These are phyloP conservation scores for Stegophylla sp. DNA, from an alignment of 2,888 invertebrate genomes.

Conservation along the genomic window DNA sequence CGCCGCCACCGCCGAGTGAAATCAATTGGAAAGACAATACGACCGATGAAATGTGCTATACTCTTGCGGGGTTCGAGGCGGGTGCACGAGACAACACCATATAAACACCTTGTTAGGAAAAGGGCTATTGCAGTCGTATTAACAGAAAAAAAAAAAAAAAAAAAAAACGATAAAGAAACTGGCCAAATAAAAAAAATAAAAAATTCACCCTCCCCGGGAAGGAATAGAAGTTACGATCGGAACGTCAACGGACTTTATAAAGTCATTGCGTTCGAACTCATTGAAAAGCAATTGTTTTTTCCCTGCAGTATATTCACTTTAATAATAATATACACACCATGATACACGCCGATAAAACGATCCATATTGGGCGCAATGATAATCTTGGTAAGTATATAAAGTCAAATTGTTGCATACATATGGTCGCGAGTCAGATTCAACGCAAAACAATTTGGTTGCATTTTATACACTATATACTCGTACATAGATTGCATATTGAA, in stretches of 20 bases:
- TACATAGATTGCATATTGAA: no score
- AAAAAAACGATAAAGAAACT: background rate
- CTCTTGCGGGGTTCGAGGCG: background rate
- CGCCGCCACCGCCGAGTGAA: background rate
- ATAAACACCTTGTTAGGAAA: slow-evolving; percentile 25
- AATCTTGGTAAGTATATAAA: no score
- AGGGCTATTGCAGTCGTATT: background rate
- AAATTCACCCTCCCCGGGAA: background rate
- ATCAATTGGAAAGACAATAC: slow-evolving; percentile 34
- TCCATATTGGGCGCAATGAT: no score
- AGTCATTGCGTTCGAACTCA: slow-evolving; percentile 15
- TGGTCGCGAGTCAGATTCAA: no score
- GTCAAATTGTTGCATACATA: no score
- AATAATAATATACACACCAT: no score
- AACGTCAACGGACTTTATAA: slow-evolving; percentile 8
- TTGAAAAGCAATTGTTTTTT: slow-evolving; percentile 30
- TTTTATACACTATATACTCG: no score
- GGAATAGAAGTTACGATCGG: background rate
- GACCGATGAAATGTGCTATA: slow-evolving; percentile 23
- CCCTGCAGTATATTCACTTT: background rate
- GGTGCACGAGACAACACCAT: background rate
- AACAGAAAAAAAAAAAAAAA: background rate
- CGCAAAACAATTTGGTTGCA: no score
- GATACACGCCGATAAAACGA: no score
- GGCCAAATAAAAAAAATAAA: no score